phyloP scores from a whole-genome alignment of 2,113 vertebrate species.

The Lontra canadensis region DNA sequence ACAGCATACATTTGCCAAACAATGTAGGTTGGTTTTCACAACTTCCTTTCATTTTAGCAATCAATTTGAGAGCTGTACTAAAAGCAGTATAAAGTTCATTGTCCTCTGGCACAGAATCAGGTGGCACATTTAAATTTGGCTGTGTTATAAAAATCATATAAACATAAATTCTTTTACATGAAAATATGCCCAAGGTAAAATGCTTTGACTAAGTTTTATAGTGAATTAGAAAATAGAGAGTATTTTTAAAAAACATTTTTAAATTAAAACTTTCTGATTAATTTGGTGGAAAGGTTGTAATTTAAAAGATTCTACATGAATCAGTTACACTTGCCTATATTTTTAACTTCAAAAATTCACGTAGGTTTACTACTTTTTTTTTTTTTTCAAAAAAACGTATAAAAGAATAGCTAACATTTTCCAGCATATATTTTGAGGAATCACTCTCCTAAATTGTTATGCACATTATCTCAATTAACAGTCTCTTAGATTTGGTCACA shows the following conservation, averaged over 20 bases:
- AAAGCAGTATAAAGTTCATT: slow-evolving; percentile 59
- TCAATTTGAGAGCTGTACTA: slow-evolving; percentile 66
- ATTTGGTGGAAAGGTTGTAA: not conserved
- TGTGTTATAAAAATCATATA: slow-evolving; percentile 29
- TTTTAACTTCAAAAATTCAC: not conserved
- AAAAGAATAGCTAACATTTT: not conserved
- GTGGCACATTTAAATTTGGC: slow-evolving; percentile 61
- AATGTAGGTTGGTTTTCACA: not conserved
- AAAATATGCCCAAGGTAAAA: not conserved
- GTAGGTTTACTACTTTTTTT: not conserved
- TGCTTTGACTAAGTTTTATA: not conserved
- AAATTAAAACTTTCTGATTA: not conserved
- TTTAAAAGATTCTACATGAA: not conserved
- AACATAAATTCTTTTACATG: not conserved
- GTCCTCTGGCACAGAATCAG: slow-evolving; percentile 70
- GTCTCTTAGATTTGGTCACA: not conserved
- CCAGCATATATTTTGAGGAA: not conserved
- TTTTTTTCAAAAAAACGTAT: no score
- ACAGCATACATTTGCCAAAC: not conserved
- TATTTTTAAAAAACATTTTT: not conserved
- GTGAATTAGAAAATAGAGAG: not conserved
- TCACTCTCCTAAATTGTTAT: not conserved
- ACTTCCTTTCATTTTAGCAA: slow-evolving; percentile 43
- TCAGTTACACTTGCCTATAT: not conserved
- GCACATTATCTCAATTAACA: not conserved